phyloP scores from a whole-genome alignment of 2,113 vertebrate species.

The Campylomormyrus tamandua region DNA sequence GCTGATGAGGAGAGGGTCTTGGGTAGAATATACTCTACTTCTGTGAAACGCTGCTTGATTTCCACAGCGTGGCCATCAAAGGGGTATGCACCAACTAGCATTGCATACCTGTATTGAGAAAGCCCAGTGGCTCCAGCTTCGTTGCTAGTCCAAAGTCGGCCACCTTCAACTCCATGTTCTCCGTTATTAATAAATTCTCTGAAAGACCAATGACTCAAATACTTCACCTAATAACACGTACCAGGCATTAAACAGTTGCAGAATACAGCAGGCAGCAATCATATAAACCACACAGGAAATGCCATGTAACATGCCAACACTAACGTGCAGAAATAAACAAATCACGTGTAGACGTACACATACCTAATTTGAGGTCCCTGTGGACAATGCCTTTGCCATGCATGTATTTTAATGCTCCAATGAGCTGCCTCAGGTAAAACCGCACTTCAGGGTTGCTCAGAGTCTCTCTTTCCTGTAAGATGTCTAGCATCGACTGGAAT shows the following conservation, averaged over 20 bases:
- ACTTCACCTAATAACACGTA: neutral
- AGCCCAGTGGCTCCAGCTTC: too few species aligned
- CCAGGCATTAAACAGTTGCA: neutral
- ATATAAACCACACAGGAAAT: neutral
- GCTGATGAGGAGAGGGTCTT: too few species aligned
- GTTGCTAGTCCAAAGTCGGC: too few species aligned
- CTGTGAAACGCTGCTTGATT: too few species aligned
- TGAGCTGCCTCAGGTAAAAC: conserved; percentile 80
- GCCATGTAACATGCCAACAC: neutral
- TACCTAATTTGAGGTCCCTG: conserved; percentile 74
- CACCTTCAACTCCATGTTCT: fast-evolving
- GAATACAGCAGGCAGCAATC: neutral
- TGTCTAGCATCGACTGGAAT: conserved; percentile 75
- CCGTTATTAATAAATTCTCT: too few species aligned
- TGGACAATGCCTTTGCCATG: conserved; percentile 80
- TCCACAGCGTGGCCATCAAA: too few species aligned
- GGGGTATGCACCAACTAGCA: too few species aligned
- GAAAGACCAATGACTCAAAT: neutral
- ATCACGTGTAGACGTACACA: neutral
- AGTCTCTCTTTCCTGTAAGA: conserved; percentile 73
- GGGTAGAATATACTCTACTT: too few species aligned
- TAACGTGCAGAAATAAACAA: neutral
- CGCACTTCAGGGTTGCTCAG: conserved; percentile 80
- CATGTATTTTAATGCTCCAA: conserved; percentile 76
- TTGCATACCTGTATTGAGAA: too few species aligned